Evolutionary conservation across 1,140 invertebrate species (phyloP).

Genomic region (Ruditapes philippinarum): DNA sequence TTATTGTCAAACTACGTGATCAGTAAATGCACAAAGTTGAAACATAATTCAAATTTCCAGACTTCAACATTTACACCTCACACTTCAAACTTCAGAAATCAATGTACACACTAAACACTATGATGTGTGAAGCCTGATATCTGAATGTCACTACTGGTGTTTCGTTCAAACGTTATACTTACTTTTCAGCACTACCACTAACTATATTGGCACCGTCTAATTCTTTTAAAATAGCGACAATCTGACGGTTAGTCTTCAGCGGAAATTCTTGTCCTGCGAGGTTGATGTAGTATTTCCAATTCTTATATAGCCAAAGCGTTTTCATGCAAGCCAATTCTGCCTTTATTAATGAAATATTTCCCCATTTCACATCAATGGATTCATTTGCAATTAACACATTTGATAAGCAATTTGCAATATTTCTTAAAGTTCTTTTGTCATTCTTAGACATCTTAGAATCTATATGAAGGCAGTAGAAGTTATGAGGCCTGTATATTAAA

Average conservation of each 20-base stretch:
- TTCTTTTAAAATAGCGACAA: slow-evolving; percentile 74
- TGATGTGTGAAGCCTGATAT: too few species aligned
- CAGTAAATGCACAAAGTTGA: too few species aligned
- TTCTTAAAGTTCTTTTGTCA: background rate
- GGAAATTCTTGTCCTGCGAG: slow-evolving; percentile 83
- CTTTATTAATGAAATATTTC: slow-evolving; percentile 68
- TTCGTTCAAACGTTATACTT: too few species aligned
- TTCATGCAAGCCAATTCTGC: slow-evolving; percentile 78
- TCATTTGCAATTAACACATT: slow-evolving; percentile 68
- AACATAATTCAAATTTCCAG: too few species aligned
- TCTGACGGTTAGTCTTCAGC: slow-evolving; percentile 80
- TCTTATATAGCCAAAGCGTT: slow-evolving; percentile 21
- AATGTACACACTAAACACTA: too few species aligned
- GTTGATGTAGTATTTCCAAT: slow-evolving; percentile 84
- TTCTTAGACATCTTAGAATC: slow-evolving; percentile 71
- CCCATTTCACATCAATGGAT: slow-evolving; percentile 61
- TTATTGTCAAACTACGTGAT: too few species aligned
- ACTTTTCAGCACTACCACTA: too few species aligned
- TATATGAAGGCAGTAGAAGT: slow-evolving; percentile 85
- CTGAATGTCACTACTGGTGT: too few species aligned
- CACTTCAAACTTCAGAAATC: too few species aligned
- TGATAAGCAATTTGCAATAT: slow-evolving; percentile 15
- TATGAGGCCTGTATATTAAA: slow-evolving; percentile 82
- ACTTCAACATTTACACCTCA: too few species aligned
- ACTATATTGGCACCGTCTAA: slow-evolving; percentile 78